Evolutionary conservation across 2,113 vertebrate genomes (phyloP), one percentile per base, ranked within the genome.

Genomic region (Ramphastos sulfuratus): DNA sequence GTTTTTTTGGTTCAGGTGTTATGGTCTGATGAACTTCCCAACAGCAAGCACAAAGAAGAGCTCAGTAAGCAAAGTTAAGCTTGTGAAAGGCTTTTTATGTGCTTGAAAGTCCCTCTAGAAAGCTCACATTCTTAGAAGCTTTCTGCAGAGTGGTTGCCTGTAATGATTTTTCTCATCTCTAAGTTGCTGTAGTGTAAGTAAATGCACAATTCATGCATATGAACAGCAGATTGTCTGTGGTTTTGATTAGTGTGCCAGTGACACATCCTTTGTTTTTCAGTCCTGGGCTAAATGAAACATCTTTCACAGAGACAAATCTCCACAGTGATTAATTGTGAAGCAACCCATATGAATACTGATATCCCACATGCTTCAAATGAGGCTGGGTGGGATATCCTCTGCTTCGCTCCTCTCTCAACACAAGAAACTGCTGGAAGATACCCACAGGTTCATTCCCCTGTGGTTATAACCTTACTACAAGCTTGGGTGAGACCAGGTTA

Each of bases 181-280:
- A 90, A 83, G 39, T 70, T 73, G 55, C 46, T 89, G 79, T 82
- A 96, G 42, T 42, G 42, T 42, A 42, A 42, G 42, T 42, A 42
- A 42, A 42, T 15, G 42, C 14, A 94, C 72, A 92, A 96, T 63
- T 96, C 88, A 79, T 90, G 96, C 96, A 97, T 96, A 93, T 96
- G 97, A 97, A 35, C 66, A 96, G 80, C 97, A 97, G 96, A 97
- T 91, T 93, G 88, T 75, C 92, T 92, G 67, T 96, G 96, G 3
- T 96, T 97, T 96, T 94, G 90, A 96, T 97, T 97, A 96, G 88
- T 46, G 82, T 88, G 83, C 92, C 94, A 97, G 94, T 82, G 88
- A 94, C 67, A 85, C 50, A 82, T 81, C 90, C 96, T 97, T 96
- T 96, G 94, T 97, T 96, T 97, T 93, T 87, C 86, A 85, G 0